Percentiles rank a stretch among this genome's conserved stretches.
These are phyloP conservation scores for Pollenia amentaria DNA, from an alignment of 2,888 invertebrate species.

Conservation along the genomic window DNA sequence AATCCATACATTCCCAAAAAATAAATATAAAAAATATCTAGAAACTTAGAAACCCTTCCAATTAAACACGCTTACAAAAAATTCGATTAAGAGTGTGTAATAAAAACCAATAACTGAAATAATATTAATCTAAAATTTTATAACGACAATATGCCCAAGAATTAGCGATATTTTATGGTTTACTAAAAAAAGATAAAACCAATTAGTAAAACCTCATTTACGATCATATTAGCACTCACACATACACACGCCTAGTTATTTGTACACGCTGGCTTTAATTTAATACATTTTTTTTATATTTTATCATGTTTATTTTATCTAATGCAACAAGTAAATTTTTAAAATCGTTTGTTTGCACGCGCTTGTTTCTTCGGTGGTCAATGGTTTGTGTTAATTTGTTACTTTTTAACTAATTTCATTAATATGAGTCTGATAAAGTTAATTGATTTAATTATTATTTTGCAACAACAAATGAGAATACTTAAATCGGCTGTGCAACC, in stretches of 20 bases:
- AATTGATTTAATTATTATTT: conserved; percentile 13
- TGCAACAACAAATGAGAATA: not conserved
- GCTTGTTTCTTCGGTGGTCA: not conserved
- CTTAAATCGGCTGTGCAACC: no score
- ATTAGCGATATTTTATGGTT: not conserved
- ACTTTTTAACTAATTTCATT: not conserved
- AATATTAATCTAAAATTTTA: conserved; percentile 12
- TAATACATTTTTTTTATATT: conserved; percentile 10
- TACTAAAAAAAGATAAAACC: conserved; percentile 43
- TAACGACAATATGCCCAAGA: not conserved
- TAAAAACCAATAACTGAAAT: not conserved
- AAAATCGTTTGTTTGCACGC: not conserved
- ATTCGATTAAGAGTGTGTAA: not conserved
- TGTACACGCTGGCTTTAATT: not conserved
- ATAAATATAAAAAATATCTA: not conserved
- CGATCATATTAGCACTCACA: not conserved
- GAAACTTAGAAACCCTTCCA: no score
- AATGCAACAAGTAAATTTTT: not conserved
- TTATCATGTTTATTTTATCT: conserved; percentile 4
- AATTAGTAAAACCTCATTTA: conserved; percentile 12
- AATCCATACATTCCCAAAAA: not conserved
- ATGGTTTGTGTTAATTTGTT: not conserved
- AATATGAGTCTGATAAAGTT: not conserved
- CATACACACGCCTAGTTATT: not conserved
- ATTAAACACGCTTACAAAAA: no score